phyloP scores from a whole-genome alignment of 1,140 invertebrate species.

The Diabrotica undecimpunctata region DNA sequence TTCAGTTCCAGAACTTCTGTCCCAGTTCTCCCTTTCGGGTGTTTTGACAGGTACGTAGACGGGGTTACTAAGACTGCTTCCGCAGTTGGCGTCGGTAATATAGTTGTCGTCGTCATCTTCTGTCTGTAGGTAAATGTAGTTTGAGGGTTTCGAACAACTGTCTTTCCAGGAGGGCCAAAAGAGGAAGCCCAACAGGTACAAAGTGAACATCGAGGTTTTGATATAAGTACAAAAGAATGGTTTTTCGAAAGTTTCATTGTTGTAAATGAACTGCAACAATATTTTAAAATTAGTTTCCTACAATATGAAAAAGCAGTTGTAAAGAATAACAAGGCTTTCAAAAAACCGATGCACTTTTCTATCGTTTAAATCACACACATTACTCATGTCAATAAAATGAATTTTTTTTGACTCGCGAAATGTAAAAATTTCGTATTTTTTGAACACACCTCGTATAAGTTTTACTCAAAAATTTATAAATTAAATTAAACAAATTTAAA shows the following conservation, averaged over 20 bases:
- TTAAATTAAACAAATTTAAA: too few species aligned
- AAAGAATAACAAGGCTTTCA: too few species aligned
- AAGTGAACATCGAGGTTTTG: conserved; percentile 82
- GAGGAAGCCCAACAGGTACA: conserved; percentile 78
- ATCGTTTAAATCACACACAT: too few species aligned
- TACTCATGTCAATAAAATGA: too few species aligned
- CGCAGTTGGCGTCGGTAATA: conserved; percentile 56
- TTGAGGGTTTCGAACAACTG: conserved; percentile 63
- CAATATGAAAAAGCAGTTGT: too few species aligned
- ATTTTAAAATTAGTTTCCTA: conserved; percentile 1
- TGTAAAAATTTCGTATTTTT: too few species aligned
- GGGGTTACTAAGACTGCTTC: conserved; percentile 66
- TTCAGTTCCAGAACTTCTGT: conserved; percentile 72
- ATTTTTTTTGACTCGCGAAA: too few species aligned
- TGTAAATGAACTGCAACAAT: conserved; percentile 73
- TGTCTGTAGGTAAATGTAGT: conserved; percentile 66
- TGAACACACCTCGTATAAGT: too few species aligned
- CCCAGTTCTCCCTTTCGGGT: conserved; percentile 55
- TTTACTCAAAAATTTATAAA: too few species aligned
- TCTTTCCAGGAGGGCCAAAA: conserved; percentile 80
- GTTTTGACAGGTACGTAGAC: conserved; percentile 80
- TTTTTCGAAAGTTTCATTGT: conserved; percentile 74
- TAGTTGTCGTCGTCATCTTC: conserved; percentile 66
- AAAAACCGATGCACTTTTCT: too few species aligned
- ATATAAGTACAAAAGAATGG: conserved; percentile 87